Evolutionary conservation across 2,113 vertebrate species (phyloP).

Genomic region (Limnothrissa miodon): DNA sequence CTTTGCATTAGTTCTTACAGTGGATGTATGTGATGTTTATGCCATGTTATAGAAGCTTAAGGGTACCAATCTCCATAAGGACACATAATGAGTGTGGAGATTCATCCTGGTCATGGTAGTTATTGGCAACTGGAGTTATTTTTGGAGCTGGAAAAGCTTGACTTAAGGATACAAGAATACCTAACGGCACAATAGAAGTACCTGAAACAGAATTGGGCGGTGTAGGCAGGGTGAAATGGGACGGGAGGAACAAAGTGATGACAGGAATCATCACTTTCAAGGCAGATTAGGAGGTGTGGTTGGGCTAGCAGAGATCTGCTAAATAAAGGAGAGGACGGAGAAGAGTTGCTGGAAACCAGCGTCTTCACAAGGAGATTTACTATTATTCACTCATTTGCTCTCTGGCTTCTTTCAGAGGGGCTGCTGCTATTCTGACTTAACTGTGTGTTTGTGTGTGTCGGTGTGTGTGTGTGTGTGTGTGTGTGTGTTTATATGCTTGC

Average conservation of each 20-base stretch:
- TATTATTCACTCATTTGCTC: neutral
- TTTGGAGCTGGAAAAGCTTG: too few species aligned
- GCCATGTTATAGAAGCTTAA: too few species aligned
- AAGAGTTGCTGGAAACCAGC: neutral
- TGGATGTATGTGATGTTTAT: too few species aligned
- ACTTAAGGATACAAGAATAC: too few species aligned
- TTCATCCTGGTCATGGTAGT: too few species aligned
- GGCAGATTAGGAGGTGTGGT: neutral
- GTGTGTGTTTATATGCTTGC: slow-evolving; percentile 27
- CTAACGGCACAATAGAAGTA: too few species aligned
- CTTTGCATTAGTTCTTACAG: too few species aligned
- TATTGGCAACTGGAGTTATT: too few species aligned
- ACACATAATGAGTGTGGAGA: too few species aligned
- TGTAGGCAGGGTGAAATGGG: neutral
- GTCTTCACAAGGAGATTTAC: neutral
- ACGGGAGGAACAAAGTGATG: neutral
- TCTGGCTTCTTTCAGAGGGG: neutral
- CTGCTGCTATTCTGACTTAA: neutral
- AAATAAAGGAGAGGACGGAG: neutral
- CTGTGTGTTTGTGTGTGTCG: neutral
- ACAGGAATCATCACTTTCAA: too few species aligned
- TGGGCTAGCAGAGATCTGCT: neutral
- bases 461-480: slow-evolving; percentile 24
- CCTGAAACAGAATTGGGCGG: neutral
- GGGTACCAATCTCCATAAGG: too few species aligned